These are phyloP conservation scores for Cottoperca gobio DNA, from an alignment of 2,797 vertebrate genomes.

Conservation along the genomic window DNA sequence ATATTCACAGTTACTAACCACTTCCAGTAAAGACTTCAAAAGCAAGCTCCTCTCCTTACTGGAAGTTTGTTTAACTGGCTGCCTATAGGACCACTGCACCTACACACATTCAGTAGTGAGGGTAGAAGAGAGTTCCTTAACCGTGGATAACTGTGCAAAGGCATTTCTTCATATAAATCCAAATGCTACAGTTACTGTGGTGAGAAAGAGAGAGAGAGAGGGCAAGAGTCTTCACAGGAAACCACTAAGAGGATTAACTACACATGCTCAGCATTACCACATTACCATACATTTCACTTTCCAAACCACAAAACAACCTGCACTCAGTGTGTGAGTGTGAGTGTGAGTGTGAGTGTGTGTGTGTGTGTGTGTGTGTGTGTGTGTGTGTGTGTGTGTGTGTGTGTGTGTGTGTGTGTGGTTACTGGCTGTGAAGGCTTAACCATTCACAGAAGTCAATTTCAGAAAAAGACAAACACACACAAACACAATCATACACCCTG, in stretches of 20 bases:
- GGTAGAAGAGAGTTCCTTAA: neutral
- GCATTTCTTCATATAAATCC: neutral
- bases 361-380: conserved; percentile 4
- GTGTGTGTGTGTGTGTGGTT: neutral
- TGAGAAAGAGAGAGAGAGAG: neutral
- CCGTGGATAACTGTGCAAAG: neutral
- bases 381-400: conserved; percentile 9
- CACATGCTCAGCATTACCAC: conserved; percentile 47
- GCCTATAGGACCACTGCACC: neutral
- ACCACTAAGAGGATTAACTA: conserved; percentile 63
- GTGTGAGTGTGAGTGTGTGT: conserved; percentile 7
- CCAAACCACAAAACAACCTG: conserved; percentile 16
- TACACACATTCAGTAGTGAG: neutral
- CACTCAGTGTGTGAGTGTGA: no score
- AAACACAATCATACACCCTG: neutral
- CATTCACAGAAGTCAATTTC: neutral
- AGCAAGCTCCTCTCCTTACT: neutral
- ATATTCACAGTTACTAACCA: no score
- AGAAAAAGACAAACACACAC: neutral
- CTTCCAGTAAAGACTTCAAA: neutral
- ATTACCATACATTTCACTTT: conserved; percentile 49
- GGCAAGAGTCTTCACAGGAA: conserved; percentile 24
- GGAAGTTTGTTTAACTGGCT: neutral
- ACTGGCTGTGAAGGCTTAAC: neutral
- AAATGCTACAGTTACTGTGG: neutral